Percentiles rank a stretch among this genome's conserved stretches.
Evolutionary conservation across 2,113 vertebrate genomes (phyloP).

Genomic region (Protomyctophum bolini): DNA sequence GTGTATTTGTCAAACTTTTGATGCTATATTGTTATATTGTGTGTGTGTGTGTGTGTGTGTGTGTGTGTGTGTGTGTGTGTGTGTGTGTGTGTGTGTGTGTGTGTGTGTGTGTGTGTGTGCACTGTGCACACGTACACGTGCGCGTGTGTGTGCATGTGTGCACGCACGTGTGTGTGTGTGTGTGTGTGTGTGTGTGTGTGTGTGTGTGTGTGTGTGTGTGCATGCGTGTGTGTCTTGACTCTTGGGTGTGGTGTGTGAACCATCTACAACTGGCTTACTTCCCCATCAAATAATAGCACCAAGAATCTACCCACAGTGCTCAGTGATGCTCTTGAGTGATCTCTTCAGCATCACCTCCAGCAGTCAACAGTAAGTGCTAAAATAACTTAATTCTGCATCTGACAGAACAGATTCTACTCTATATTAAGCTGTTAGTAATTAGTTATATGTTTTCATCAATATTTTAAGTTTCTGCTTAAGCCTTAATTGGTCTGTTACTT

Average conservation of each 20-base stretch:
- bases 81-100: conserved; percentile 19
- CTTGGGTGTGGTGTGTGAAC: conserved; percentile 8
- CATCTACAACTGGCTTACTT: conserved; percentile 50
- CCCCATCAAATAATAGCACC: conserved; percentile 46
- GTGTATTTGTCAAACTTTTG: too few relatives aligned
- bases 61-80: conserved; percentile 21
- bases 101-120: conserved; percentile 6
- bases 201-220: conserved; percentile 20
- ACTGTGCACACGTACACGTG: not conserved
- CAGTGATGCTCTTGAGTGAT: conserved; percentile 11
- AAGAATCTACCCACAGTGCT: conserved; percentile 41
- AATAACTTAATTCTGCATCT: not conserved
- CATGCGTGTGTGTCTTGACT: conserved; percentile 17
- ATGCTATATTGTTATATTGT: too few relatives aligned
- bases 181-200: not conserved
- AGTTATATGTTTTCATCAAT: too few relatives aligned
- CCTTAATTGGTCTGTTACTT: not conserved
- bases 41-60: not conserved
- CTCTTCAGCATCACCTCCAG: conserved; percentile 35
- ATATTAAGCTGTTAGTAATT: not conserved
- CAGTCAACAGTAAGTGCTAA: conserved; percentile 49
- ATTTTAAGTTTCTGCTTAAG: not conserved
- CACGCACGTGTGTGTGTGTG: not conserved
- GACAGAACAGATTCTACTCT: not conserved
- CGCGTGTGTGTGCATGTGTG: conserved; percentile 20